Evolutionary conservation across 2,113 vertebrate species (phyloP), one percentile per base, ranked within the genome.

Genomic region (Dromas ardeola): DNA sequence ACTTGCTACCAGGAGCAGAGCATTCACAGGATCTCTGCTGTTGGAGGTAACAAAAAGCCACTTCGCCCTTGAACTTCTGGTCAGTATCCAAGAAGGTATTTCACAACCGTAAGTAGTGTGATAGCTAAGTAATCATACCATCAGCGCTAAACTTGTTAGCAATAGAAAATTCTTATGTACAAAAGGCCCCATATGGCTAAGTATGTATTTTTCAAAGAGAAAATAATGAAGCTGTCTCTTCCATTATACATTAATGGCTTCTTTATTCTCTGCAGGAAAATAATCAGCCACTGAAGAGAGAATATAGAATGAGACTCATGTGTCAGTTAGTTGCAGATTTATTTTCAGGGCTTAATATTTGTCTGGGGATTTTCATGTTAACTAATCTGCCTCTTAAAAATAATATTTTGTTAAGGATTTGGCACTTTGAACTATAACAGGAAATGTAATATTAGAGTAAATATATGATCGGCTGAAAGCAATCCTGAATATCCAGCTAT

Each of bases 261-360:
- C 85, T 90, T 90, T 93, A 92, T 92, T 92, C 91, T 94, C 89
- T 71, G 56, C 69, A 95, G 89, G 47, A 94, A 95, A 96, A 96
- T 88, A 88, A 94, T 92, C 86, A 85, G 42, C 52, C 50, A 52
- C 49, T 76, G 56, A 86, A 91, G 61, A 91, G 23, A 84, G 81
- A 92, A 95, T 88, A 86, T 32, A 77, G 65, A 93, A 93, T 78
- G 58, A 88, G 83, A 63, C 18, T 80, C 2, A 0, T 66, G 27
- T 67, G 71, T 84, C 84, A 74, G 65, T 86, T 77, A 82, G 74
- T 27, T 81, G 32, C 36, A 86, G 56, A 90, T 86, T 93, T 94
- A 56, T 87, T 90, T 97, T 95, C 86, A 73, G 42, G 69, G 52
- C 53, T 85, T 88, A 86, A 86, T 91, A 42, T 81, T 83, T 95